phyloP scores from a whole-genome alignment of 2,888 invertebrate species.

The Hemaris fuciformis region DNA sequence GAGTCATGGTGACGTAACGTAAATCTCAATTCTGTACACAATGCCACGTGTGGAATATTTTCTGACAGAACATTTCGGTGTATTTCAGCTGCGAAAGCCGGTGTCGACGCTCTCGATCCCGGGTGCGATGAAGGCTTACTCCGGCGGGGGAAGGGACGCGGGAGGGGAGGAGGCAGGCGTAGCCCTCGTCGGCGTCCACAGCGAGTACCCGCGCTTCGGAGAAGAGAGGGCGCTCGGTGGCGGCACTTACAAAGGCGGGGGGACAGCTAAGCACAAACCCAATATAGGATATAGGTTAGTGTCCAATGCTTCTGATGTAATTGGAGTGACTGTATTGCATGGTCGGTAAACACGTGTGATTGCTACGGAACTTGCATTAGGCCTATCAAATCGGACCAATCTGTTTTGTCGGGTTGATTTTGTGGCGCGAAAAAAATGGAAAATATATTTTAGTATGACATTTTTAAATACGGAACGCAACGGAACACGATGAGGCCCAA shows the following conservation, averaged over 20 bases:
- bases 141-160: constrained; percentile 83
- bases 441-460: not conserved
- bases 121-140: constrained; percentile 92
- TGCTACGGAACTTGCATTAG: not conserved
- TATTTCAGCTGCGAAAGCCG: constrained; percentile 96
- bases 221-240: constrained; percentile 91
- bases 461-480: no score
- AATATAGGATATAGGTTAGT: constrained; percentile 92
- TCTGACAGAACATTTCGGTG: constrained; percentile 28
- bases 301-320: constrained; percentile 36
- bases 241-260: constrained; percentile 88
- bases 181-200: constrained; percentile 93
- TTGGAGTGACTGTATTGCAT: constrained; percentile 32
- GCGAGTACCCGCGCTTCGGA: constrained; percentile 94
- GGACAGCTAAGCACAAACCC: constrained; percentile 92
- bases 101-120: constrained; percentile 98
- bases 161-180: constrained; percentile 91
- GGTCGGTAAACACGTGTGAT: not conserved
- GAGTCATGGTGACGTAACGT: not conserved
- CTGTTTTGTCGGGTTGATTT: not conserved
- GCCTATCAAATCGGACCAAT: not conserved
- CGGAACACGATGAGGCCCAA: no score
- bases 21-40: constrained; percentile 6
- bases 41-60: not conserved
- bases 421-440: not conserved